Conservation (phyloP, 2,113 vertebrate genomes). For the Aldabrachelys gigantea region DNA sequence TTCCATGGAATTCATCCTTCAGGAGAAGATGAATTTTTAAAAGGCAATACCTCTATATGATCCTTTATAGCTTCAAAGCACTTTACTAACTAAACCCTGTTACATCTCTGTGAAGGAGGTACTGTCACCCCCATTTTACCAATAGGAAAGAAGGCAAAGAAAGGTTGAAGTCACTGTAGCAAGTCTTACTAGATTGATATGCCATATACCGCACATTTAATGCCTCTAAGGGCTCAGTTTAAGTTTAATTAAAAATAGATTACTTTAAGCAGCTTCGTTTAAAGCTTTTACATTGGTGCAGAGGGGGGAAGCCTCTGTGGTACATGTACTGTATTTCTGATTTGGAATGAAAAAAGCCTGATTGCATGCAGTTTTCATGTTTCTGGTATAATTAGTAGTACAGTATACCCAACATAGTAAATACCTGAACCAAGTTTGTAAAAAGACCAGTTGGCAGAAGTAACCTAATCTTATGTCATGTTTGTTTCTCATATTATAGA, state of each 20-base stretch:
- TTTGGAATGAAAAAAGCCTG: background rate
- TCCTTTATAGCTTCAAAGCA: slow-evolving; percentile 17
- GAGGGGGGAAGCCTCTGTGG: background rate
- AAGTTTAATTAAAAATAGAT: background rate
- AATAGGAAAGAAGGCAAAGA: background rate
- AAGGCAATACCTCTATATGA: background rate
- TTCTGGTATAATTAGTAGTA: too few relatives aligned
- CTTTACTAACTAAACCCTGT: background rate
- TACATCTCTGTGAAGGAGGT: background rate
- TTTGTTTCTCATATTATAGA: background rate
- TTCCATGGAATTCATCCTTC: background rate
- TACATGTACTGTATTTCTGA: background rate
- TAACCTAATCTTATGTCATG: background rate
- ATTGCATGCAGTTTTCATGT: too few relatives aligned
- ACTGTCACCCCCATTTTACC: background rate
- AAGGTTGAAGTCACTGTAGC: background rate
- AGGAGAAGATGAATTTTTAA: background rate
- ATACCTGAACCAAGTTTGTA: background rate
- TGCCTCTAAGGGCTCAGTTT: background rate
- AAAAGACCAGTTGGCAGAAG: background rate
- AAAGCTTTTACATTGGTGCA: too few relatives aligned
- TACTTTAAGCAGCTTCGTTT: background rate
- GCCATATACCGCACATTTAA: background rate
- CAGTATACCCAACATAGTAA: background rate
- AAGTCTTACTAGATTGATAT: background rate